A percentile compares a stretch with the other conserved stretches of the same genome.
These are phyloP conservation scores for Squalus acanthias DNA, from an alignment of 2,797 vertebrate genomes.

Conservation along the genomic window DNA sequence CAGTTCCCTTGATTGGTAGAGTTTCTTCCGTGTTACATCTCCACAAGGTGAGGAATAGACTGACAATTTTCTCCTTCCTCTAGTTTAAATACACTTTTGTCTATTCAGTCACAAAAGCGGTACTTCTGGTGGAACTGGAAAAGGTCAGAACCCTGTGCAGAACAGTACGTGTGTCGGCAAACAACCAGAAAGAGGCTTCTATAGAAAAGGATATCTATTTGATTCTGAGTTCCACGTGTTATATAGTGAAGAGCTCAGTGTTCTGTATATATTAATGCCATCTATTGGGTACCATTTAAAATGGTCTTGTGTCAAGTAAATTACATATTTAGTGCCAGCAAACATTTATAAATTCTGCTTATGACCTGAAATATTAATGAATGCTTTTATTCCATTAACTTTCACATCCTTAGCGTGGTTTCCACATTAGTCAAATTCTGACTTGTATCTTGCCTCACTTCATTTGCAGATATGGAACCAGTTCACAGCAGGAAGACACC, in stretches of 20 bases:
- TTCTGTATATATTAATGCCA: not conserved
- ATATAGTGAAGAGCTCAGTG: not conserved
- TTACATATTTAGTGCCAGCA: not conserved
- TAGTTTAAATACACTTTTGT: not conserved
- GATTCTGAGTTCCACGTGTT: not conserved
- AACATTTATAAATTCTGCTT: not conserved
- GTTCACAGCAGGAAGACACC: slow-evolving; percentile 65
- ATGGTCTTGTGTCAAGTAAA: not conserved
- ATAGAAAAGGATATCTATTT: not conserved
- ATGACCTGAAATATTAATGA: not conserved
- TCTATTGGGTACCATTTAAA: not conserved
- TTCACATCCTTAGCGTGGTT: not conserved
- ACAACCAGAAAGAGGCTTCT: not conserved
- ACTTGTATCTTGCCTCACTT: not conserved
- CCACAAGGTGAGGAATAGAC: not conserved
- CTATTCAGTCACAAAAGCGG: not conserved
- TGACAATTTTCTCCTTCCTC: not conserved
- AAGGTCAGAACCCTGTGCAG: not conserved
- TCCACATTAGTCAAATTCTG: not conserved
- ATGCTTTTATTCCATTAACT: slow-evolving; percentile 2
- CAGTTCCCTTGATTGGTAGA: not conserved
- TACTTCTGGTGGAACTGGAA: not conserved
- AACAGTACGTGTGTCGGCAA: not conserved
- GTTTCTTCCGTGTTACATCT: not conserved
- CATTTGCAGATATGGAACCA: slow-evolving; percentile 31